phyloP scores from a whole-genome alignment of 2,797 vertebrate genomes.

The Pseudochaenichthys georgianus region DNA sequence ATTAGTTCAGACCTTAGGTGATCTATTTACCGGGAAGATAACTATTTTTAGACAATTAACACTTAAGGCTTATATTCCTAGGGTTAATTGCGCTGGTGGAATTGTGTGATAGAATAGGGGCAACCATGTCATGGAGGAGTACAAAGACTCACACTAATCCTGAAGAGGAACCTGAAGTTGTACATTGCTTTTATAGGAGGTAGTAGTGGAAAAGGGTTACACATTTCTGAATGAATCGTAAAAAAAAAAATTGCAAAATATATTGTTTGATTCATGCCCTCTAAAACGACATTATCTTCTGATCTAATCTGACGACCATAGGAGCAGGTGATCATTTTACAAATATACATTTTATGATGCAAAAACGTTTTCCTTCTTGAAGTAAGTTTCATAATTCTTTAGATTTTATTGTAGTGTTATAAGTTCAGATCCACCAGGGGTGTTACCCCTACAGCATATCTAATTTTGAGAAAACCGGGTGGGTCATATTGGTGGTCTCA shows the following conservation, averaged over 20 bases:
- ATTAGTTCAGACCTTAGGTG: conserved; percentile 68
- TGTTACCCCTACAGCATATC: background rate
- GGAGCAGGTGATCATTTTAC: background rate
- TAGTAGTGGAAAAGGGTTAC: background rate
- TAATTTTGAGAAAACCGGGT: background rate
- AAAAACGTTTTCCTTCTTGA: background rate
- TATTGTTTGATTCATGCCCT: background rate
- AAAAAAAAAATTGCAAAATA: background rate
- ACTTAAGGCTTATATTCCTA: conserved; percentile 64
- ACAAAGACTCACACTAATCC: conserved; percentile 43
- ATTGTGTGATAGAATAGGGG: conserved; percentile 73
- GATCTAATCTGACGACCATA: background rate
- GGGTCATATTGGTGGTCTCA: background rate
- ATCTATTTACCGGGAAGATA: conserved; percentile 66
- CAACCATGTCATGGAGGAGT: conserved; percentile 59
- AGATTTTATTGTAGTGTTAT: background rate
- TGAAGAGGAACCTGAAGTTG: conserved; percentile 45
- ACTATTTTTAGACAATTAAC: conserved; percentile 83
- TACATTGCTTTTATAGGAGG: conserved; percentile 24
- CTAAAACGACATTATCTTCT: background rate
- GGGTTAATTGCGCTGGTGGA: conserved; percentile 80
- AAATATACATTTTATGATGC: background rate
- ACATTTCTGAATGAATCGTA: background rate
- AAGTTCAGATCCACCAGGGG: background rate
- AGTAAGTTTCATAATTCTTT: background rate